Conservation (phyloP, 2,888 invertebrate species). For the Coenonympha glycerion region DNA sequence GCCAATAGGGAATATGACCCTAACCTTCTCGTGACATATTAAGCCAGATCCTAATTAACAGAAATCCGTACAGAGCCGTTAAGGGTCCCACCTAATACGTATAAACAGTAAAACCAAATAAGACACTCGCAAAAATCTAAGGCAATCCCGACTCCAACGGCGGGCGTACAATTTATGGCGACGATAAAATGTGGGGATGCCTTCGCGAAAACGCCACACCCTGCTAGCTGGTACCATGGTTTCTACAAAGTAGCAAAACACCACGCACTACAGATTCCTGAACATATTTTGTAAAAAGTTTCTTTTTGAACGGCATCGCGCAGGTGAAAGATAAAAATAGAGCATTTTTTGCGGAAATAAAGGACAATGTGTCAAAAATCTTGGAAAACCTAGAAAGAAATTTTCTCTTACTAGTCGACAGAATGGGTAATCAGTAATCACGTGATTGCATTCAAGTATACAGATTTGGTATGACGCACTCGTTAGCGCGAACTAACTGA, state of each 20-base stretch:
- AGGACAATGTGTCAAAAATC: too few relatives aligned
- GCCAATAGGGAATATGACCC: not conserved
- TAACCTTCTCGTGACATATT: not conserved
- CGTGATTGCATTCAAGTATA: too few relatives aligned
- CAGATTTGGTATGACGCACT: too few relatives aligned
- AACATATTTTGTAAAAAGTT: too few relatives aligned
- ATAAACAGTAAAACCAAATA: conserved; percentile 20
- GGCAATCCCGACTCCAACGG: conserved; percentile 64
- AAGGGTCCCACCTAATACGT: conserved; percentile 10
- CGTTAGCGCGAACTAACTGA: too few relatives aligned
- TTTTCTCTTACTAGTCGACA: too few relatives aligned
- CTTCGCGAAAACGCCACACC: conserved; percentile 51
- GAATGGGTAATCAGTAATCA: too few relatives aligned
- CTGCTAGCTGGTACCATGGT: conserved; percentile 28
- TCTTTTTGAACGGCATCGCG: not conserved
- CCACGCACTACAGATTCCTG: not conserved
- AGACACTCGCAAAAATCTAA: conserved; percentile 60
- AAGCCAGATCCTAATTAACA: conserved; percentile 9
- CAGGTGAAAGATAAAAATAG: not conserved
- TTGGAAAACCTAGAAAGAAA: too few relatives aligned
- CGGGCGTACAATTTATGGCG: conserved; percentile 67
- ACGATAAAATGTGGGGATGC: conserved; percentile 71
- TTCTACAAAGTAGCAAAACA: conserved; percentile 11
- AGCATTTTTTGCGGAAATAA: too few relatives aligned
- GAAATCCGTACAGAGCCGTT: conserved; percentile 9